These are phyloP conservation scores for Corythornis madagascariensis DNA, from an alignment of 2,113 vertebrate genomes.

Conservation along the genomic window DNA sequence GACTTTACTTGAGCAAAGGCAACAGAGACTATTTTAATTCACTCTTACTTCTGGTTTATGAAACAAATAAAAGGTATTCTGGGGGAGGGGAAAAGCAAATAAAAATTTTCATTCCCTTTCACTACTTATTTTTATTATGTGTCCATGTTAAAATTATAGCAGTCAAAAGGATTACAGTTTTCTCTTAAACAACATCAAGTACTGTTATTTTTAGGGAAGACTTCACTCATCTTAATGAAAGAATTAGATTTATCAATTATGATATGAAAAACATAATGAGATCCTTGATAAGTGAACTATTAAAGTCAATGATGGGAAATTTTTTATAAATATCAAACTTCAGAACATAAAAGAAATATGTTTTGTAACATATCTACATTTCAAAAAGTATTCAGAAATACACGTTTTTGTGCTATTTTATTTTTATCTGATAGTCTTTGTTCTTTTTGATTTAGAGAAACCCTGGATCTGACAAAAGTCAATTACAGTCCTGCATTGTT, in stretches of 20 bases:
- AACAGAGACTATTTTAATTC: background rate
- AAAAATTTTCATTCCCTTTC: background rate
- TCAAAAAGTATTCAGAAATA: conserved; percentile 33
- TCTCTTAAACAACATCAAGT: background rate
- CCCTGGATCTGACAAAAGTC: conserved; percentile 30
- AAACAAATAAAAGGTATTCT: background rate
- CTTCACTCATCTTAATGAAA: conserved; percentile 21
- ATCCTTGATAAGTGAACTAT: conserved; percentile 31
- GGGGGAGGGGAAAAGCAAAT: background rate
- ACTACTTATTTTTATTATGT: background rate
- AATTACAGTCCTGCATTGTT: conserved; percentile 30
- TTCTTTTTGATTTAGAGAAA: conserved; percentile 64
- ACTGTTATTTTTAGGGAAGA: background rate
- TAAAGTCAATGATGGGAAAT: background rate
- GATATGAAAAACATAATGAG: background rate
- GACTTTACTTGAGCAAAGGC: background rate
- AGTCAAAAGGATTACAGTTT: background rate
- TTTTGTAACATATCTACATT: conserved; percentile 34
- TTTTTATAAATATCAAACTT: conserved; percentile 1
- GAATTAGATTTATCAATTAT: conserved; percentile 26
- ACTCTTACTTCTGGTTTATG: background rate
- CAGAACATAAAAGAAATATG: background rate
- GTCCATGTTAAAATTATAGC: background rate
- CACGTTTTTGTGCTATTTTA: conserved; percentile 26
- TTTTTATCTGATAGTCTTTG: conserved; percentile 49